Conservation (phyloP, 2,113 vertebrate species). For the Turdus rufiventris region DNA sequence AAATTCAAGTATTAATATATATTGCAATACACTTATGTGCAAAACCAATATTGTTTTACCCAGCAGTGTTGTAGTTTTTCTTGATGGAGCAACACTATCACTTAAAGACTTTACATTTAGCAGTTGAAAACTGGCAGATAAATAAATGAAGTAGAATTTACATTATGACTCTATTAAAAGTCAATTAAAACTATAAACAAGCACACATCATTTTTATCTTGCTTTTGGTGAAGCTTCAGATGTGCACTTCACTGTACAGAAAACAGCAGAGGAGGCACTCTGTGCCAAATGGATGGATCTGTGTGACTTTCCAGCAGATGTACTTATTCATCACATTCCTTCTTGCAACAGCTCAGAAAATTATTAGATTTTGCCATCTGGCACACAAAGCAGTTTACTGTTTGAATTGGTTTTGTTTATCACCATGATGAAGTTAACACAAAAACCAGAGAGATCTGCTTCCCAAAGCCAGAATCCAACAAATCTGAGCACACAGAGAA, state of each 20-base stretch:
- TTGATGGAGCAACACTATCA: neutral
- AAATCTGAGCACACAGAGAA: neutral
- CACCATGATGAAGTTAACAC: neutral
- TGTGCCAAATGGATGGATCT: constrained; percentile 30
- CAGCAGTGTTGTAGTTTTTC: neutral
- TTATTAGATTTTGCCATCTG: constrained; percentile 57
- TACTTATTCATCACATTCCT: constrained; percentile 48
- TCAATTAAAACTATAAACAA: constrained; percentile 50
- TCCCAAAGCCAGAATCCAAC: neutral
- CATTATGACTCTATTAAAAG: constrained; percentile 31
- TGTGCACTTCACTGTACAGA: constrained; percentile 15
- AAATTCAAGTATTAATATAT: neutral
- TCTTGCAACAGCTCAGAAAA: constrained; percentile 58
- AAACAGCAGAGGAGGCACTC: constrained; percentile 17
- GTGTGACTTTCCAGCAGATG: constrained; percentile 46
- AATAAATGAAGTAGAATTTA: constrained; percentile 33
- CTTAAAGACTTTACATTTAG: constrained; percentile 14
- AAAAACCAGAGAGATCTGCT: constrained; percentile 1
- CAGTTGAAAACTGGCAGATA: neutral
- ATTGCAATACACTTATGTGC: neutral
- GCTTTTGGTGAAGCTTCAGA: constrained; percentile 26
- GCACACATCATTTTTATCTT: neutral
- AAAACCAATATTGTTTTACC: neutral
- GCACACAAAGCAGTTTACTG: constrained; percentile 36
- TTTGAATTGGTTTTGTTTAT: constrained; percentile 51